Base-by-base conservation (phyloP, 2,888 invertebrate species). In the Aleiodes testaceus region DNA sequence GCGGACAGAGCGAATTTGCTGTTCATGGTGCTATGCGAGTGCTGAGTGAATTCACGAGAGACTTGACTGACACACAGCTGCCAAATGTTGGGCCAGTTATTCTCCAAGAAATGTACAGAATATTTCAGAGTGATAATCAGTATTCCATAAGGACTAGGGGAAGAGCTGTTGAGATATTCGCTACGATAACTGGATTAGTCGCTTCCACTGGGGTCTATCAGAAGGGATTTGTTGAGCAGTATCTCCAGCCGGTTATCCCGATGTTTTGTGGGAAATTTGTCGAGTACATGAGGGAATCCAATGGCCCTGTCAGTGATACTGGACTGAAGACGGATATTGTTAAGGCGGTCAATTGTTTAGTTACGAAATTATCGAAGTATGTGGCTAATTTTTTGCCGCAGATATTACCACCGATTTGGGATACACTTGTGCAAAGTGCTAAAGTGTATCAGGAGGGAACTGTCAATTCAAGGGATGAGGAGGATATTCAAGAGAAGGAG, bases 1-100 rank as follows among this genome's bases (percentile, higher is more conserved):
- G 90, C 22, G 90, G 91, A 67, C 90, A 89, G 75, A 90, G 89
- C 75, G 88, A 91, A 75, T 80, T 75, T 70, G 89, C 92, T 1
- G 92, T 93, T 20, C 92, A 93, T 84, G 93, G 93, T 9, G 92
- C 93, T 6, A 93, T 93, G 92, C 88, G 92, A 82, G 92, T 93
- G 3, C 86, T 93, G 45, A 89, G 91, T 78, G 93, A 93, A 80
- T 92, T 93, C 75, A 90, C 91, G 0, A 90, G 92, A 75, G 93
- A 93, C 80, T 89, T 93, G 3, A 89, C 90, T 4, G 92, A 92
- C 72, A 88, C 82, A 47, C 92, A 93, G 82, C 90, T 93, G 77
- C 89, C 91, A 6, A 90, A 91, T 77, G 90, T 93, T 18, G 92
- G 92, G 0, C 92, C 93, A 1, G 89, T 92, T 9, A 91, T 93